Evolutionary conservation across 2,888 invertebrate genomes (phyloP).

Genomic region (Bruchidius siliquastri): DNA sequence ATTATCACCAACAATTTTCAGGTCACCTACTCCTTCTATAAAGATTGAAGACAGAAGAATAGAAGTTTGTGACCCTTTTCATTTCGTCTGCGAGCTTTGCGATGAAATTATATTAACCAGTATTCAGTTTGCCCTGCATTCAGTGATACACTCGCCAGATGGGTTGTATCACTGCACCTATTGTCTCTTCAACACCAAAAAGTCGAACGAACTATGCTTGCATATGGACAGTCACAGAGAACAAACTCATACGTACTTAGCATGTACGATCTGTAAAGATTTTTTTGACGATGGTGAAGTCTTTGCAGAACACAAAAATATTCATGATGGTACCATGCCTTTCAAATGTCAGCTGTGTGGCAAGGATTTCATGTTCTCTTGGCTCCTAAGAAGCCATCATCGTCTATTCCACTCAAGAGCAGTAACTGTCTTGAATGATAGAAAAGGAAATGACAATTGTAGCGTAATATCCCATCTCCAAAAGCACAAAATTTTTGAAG

Average conservation of each 20-base stretch:
- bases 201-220: slow-evolving; percentile 24
- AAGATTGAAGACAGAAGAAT: background rate
- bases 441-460: no score
- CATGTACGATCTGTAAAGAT: slow-evolving; percentile 21
- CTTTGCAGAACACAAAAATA: slow-evolving; percentile 35
- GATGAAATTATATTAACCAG: slow-evolving; percentile 49
- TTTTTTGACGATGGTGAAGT: slow-evolving; percentile 24
- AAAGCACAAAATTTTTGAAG: background rate
- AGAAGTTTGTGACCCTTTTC: background rate
- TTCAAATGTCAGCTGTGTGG: slow-evolving; percentile 50
- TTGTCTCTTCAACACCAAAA: slow-evolving; percentile 32
- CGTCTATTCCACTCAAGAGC: slow-evolving; percentile 16
- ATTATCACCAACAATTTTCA: background rate
- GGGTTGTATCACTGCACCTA: slow-evolving; percentile 38
- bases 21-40: background rate
- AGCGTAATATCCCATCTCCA: no score
- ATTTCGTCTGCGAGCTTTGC: slow-evolving; percentile 50
- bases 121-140: slow-evolving; percentile 38
- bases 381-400: slow-evolving; percentile 48
- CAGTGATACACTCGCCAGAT: slow-evolving; percentile 34
- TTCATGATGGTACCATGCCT: slow-evolving; percentile 39
- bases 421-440: no score
- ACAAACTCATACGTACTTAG: background rate
- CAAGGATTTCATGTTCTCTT: slow-evolving; percentile 32
- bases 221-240: slow-evolving; percentile 25